Percentiles rank a stretch among this genome's conserved stretches.
These are phyloP conservation scores for Archips crataeganus DNA, from an alignment of 2,888 invertebrate genomes.

Conservation along the genomic window DNA sequence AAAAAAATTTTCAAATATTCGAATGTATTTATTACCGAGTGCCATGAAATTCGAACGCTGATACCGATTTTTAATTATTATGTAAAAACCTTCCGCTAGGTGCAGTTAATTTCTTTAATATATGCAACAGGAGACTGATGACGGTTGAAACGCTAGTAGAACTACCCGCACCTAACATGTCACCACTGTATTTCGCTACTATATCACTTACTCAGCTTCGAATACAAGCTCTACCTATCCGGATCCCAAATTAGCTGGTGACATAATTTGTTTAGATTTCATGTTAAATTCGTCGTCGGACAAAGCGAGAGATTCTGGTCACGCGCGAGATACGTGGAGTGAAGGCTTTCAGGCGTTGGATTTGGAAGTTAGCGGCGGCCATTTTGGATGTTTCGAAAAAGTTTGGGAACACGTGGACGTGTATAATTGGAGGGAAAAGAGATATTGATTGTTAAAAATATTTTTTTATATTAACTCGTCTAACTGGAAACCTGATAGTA, in stretches of 20 bases:
- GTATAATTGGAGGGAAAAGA: background rate
- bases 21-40: too few species aligned
- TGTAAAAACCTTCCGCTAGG: too few species aligned
- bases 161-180: too few species aligned
- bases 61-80: too few species aligned
- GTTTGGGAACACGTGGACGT: background rate
- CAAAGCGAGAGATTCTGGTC: slow-evolving; percentile 44
- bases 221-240: slow-evolving; percentile 45
- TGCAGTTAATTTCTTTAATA: too few species aligned
- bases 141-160: too few species aligned
- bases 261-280: slow-evolving; percentile 54
- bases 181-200: background rate
- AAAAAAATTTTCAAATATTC: too few species aligned
- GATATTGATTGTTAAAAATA: too few species aligned
- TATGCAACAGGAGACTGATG: too few species aligned
- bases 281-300: slow-evolving; percentile 45
- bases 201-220: background rate
- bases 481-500: too few species aligned
- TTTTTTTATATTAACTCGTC: too few species aligned
- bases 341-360: slow-evolving; percentile 18
- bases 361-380: slow-evolving; percentile 27
- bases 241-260: slow-evolving; percentile 49
- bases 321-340: slow-evolving; percentile 33
- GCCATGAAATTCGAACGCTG: too few species aligned
- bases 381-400: slow-evolving; percentile 20